Evolutionary conservation across 2,113 vertebrate genomes (phyloP).

Genomic region (Vimba vimba): DNA sequence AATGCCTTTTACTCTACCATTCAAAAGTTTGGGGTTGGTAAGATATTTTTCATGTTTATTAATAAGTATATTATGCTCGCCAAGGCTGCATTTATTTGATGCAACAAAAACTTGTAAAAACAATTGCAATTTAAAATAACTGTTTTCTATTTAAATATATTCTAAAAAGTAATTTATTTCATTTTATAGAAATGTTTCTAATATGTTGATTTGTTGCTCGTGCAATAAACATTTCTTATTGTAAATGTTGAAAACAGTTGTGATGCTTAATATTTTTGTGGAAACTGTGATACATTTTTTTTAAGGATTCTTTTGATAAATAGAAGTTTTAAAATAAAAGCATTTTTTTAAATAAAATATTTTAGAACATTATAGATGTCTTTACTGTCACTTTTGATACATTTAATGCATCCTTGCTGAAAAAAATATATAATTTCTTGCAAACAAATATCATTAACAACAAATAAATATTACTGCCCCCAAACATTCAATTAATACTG

Average conservation of each 20-base stretch:
- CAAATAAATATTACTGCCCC: no score
- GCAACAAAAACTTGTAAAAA: no score
- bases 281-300: no score
- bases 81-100: no score
- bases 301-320: background rate
- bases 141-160: background rate
- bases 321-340: background rate
- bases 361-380: background rate
- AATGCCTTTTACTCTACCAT: background rate
- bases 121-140: background rate
- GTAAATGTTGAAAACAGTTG: no score
- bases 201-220: background rate
- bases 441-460: background rate
- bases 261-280: no score
- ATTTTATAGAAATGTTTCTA: background rate
- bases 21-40: background rate
- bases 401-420: no score
- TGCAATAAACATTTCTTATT: background rate
- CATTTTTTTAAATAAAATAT: no score
- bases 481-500: no score
- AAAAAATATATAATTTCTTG: background rate
- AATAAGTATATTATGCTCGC: background rate
- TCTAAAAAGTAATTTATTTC: background rate
- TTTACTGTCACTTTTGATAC: no score
- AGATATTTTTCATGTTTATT: background rate